phyloP scores from a whole-genome alignment of 2,113 vertebrate species.

The Pseudonaja textilis region DNA sequence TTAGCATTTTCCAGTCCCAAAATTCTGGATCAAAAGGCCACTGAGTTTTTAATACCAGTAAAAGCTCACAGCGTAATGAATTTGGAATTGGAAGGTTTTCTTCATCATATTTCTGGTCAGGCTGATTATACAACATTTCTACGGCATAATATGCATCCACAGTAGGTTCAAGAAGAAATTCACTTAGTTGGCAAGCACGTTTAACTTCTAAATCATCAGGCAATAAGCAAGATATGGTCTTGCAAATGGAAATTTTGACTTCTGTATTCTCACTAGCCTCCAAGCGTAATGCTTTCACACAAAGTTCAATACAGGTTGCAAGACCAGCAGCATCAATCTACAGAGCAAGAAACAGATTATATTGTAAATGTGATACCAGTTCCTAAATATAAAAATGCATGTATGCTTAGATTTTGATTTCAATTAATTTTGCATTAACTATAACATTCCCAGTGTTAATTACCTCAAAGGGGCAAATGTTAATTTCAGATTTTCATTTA shows the following conservation, averaged over 20 bases:
- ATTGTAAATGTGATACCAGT: constrained; percentile 15
- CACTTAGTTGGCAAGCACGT: constrained; percentile 93
- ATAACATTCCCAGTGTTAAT: neutral
- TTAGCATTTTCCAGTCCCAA: constrained; percentile 98
- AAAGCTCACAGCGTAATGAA: constrained; percentile 92
- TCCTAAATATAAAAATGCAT: constrained; percentile 9
- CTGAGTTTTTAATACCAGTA: constrained; percentile 94
- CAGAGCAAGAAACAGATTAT: constrained; percentile 56
- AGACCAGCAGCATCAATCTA: constrained; percentile 87
- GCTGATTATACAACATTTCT: constrained; percentile 95
- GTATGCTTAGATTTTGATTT: neutral
- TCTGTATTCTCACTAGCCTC: constrained; percentile 84
- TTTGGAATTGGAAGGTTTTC: constrained; percentile 92
- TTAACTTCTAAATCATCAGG: constrained; percentile 94
- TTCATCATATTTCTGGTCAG: constrained; percentile 95
- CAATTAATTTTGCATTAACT: neutral
- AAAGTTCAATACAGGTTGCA: constrained; percentile 90
- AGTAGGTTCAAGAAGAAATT: constrained; percentile 95
- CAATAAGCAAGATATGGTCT: constrained; percentile 94
- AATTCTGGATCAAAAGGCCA: constrained; percentile 99
- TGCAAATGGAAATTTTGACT: constrained; percentile 93
- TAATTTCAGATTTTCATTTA: neutral
- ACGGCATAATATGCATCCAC: constrained; percentile 96
- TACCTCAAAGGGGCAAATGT: neutral
- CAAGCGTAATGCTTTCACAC: constrained; percentile 87